Evolutionary conservation across 1,140 invertebrate species (phyloP), one percentile per base, ranked within the genome.

Genomic region (Tribolium madens): DNA sequence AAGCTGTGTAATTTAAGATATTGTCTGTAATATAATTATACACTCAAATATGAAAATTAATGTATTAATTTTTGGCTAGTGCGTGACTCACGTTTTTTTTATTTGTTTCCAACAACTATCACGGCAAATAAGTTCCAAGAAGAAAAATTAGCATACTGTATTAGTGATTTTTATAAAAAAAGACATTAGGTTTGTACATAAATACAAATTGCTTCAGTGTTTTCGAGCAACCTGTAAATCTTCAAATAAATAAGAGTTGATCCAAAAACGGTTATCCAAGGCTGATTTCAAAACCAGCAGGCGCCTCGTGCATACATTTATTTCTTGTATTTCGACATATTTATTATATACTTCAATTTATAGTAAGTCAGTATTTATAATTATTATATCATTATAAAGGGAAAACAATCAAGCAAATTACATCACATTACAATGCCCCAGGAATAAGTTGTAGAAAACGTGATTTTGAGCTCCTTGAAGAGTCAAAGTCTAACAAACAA

Each of bases 271-370:
- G 70, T 52, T 18, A 17, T 48, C 26, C 70, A 72, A 72, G 70
- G 70, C 42, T 50, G 42, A 72, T 72, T 72, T 31, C 70, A 52
- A 72, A 72, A 72, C 13, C 47, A 71, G 68, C 68, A 71, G 70
- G 70, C 70, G 70, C 70, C 70, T 72, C 70, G 46, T 72, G 46
- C 50, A 72, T 72, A 47, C 12, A 71, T 71, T 47, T 71, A 71
- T 71, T 71, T 47, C 36, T 46, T 48, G 17, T 42, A 64, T 64
- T 64, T 64, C 57, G 57, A 64, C 57, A 64, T 64, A 33, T 33
- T 64, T 64, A 57, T 57, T 57, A 57, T 57, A 57, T 57, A 64
- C 26, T 33, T 64, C 36, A 64, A 64, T 64, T 64, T 64, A 64
- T 64, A 33, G 57, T 36, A 64, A 64, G 18, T 7, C 31, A 64